Evolutionary conservation across 2,888 invertebrate species (phyloP).

Genomic region (Plagodis dolabraria): DNA sequence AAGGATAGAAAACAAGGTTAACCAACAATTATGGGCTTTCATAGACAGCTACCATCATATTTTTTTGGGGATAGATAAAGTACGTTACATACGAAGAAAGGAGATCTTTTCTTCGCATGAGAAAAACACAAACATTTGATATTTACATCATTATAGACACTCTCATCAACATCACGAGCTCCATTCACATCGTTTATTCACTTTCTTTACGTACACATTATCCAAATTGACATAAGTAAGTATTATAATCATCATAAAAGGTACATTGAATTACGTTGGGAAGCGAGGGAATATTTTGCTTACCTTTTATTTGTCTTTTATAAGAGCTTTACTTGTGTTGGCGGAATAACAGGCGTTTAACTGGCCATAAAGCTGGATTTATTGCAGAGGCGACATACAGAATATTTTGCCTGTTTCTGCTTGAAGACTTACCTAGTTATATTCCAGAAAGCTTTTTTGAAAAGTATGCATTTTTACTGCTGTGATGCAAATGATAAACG

Average conservation of each 20-base stretch:
- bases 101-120: too few relatives aligned
- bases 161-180: not conserved
- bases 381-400: conserved; percentile 61
- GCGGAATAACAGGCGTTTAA: conserved; percentile 72
- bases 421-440: conserved; percentile 45
- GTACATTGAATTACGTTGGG: conserved; percentile 42
- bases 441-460: too few relatives aligned
- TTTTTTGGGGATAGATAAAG: too few relatives aligned
- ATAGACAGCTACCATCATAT: too few relatives aligned
- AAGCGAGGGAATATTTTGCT: conserved; percentile 44
- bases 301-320: conserved; percentile 59
- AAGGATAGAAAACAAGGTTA: too few relatives aligned
- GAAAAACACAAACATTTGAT: too few relatives aligned
- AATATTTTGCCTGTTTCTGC: conserved; percentile 55
- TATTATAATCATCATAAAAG: conserved; percentile 48
- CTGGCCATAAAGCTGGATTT: conserved; percentile 74
- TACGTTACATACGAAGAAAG: too few relatives aligned
- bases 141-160: not conserved
- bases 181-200: conserved; percentile 11
- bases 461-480: too few relatives aligned
- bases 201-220: conserved; percentile 24
- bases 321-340: conserved; percentile 62
- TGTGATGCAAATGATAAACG: too few relatives aligned
- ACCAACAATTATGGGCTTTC: too few relatives aligned
- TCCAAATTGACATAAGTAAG: conserved; percentile 39